Evolutionary conservation across 2,888 invertebrate species (phyloP), one percentile per base, ranked within the genome.

Genomic region (Meteorus cinctellus): DNA sequence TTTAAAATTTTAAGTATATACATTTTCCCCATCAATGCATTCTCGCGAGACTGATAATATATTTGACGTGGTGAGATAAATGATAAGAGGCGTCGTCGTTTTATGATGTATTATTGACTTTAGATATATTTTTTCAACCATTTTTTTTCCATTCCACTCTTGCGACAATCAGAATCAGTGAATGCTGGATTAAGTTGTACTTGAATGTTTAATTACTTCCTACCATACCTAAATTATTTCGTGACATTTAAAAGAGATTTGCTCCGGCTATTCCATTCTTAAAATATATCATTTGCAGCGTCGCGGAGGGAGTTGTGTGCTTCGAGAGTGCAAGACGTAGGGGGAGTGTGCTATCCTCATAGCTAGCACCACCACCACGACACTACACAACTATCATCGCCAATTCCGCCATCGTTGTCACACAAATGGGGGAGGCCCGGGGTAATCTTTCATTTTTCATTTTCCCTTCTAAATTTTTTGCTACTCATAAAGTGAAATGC

Each of bases 251-350:
- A 41, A 72, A 31, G 65, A 41, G 36, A 34, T 14, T 36, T 4
- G 1, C n/a, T n/a, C 19, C 24, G 24, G 59, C 59, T 55, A 75
- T 71, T 67, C 62, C 66, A 74, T 51, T 75, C 75, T 75, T 65
- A 68, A 77, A 75, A 77, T 77, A 77, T 77, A 72, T 77, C 72
- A 60, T 48, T 59, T 63, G 66, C 62, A 60, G 68, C 24, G 24
- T 55, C 55, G 19, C 19, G 19, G 55, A 55, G 66, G 77, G 77
- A 72, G 68, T 66, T 65, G 12, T 41, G 41, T 69, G 70, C 51
- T 51, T n/a, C 34, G 60, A 62, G 74, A 60, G 63, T 19, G 45
- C 19, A 59, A 55, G 63, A 51, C 60, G 60, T 65, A 19, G 55
- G 48, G 51, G 36, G 55, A 27, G 62, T 60, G 62, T 31, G 29